Evolutionary conservation across 2,113 vertebrate species (phyloP).

Genomic region (Calonectris borealis): DNA sequence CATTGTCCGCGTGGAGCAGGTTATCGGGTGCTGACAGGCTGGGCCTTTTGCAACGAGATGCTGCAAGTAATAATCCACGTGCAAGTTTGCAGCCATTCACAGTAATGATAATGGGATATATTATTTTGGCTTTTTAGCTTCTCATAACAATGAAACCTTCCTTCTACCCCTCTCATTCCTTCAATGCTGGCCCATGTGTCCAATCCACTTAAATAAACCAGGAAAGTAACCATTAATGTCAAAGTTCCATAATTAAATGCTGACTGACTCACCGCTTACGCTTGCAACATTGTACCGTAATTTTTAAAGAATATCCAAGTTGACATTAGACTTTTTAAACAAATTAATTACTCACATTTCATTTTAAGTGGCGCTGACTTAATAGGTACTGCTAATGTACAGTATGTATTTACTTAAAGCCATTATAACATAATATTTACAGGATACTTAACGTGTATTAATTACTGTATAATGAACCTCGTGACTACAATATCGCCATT

Average conservation of each 20-base stretch:
- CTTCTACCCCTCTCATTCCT: background rate
- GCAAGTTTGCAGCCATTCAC: background rate
- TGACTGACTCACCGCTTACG: background rate
- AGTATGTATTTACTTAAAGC: slow-evolving; percentile 75
- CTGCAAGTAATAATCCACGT: background rate
- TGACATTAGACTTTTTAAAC: slow-evolving; percentile 67
- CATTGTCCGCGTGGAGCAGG: fast-evolving
- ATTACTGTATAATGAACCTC: slow-evolving; percentile 77
- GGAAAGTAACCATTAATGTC: slow-evolving; percentile 43
- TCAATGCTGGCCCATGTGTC: slow-evolving; percentile 38
- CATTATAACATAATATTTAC: slow-evolving; percentile 79
- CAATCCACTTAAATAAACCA: slow-evolving; percentile 45
- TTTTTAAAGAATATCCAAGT: slow-evolving; percentile 71
- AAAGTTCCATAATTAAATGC: slow-evolving; percentile 56
- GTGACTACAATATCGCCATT: slow-evolving; percentile 57
- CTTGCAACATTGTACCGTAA: slow-evolving; percentile 36
- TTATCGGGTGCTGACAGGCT: background rate
- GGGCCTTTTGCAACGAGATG: background rate
- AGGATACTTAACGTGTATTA: slow-evolving; percentile 75
- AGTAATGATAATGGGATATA: background rate
- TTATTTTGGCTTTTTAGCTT: background rate
- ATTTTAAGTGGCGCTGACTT: slow-evolving; percentile 67
- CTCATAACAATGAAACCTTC: background rate
- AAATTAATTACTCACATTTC: slow-evolving; percentile 77
- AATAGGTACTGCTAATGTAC: slow-evolving; percentile 64